Evolutionary conservation across 2,797 vertebrate species (phyloP).

Genomic region (Parauchenoglanis punctatus): DNA sequence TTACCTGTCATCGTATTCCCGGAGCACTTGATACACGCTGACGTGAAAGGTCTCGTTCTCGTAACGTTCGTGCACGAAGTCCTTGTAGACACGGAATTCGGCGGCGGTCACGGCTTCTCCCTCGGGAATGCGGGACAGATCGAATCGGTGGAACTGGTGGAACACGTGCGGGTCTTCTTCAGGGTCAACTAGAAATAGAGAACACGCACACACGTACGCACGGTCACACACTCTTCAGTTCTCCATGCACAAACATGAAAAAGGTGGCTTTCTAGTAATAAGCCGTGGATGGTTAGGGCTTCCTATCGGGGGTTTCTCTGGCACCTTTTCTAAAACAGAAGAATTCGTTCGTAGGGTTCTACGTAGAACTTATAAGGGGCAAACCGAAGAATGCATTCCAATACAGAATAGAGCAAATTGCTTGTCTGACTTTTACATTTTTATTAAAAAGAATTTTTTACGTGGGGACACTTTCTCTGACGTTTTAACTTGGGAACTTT

Average conservation of each 20-base stretch:
- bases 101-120: constrained; percentile 90
- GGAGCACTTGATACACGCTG: constrained; percentile 89
- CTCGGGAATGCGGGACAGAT: constrained; percentile 91
- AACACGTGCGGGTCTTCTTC: constrained; percentile 81
- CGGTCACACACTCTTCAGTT: background rate
- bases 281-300: too few species aligned
- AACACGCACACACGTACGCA: background rate
- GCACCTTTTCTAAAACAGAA: background rate
- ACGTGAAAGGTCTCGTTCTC: constrained; percentile 90
- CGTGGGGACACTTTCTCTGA: too few species aligned
- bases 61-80: constrained; percentile 80
- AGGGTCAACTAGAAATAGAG: constrained; percentile 78
- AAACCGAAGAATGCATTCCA: background rate
- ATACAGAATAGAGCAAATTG: background rate
- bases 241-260: background rate
- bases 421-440: background rate
- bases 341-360: background rate
- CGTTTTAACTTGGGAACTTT: background rate
- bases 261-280: background rate
- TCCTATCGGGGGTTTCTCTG: background rate
- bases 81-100: constrained; percentile 93
- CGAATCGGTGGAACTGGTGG: constrained; percentile 86
- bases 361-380: background rate
- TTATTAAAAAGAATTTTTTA: background rate
- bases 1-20: constrained; percentile 84